Evolutionary conservation across 1,140 invertebrate species (phyloP), one percentile per base, ranked within the genome.

Genomic region (Choristoneura fumiferana): DNA sequence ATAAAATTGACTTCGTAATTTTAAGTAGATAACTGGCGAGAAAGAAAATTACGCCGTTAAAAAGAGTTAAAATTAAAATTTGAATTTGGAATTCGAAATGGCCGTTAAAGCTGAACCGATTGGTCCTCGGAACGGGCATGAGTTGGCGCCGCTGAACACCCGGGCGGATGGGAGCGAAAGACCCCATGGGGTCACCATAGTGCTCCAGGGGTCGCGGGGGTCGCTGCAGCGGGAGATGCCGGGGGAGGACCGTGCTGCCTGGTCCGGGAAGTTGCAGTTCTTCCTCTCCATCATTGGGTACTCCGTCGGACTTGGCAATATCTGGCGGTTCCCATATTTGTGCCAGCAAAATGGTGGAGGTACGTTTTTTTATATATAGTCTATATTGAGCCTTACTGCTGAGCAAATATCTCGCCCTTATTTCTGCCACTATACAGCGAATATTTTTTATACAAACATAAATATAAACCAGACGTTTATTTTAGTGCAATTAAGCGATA

Each of bases 281-380:
- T 95, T 97, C 87, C 92, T 98, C 62, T 96, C 95, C 63, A 96
- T 97, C 82, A 96, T 97, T 52, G 96, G 96, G 0, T 97, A 96
- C 84, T 96, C 95, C 36, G 96, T 98, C 4, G 96, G 96, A 0
- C 91, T 98, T 14, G 97, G 96, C 12, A 98, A 98, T 81, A 97
- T 98, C 40, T 98, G 97, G 97, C 92, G 97, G 72, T 99, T 98
- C 91, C 97, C 97, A 8, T 98, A 98, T 80, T 89, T 98, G 55
- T 97, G 96, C 76, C 97, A 98, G 89, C 95, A 97, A 81, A 98
- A 98, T 88, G 97, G 97, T 43, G 97, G 97, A 88, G 97, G 96
- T 97, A 77, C 93, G 94, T 92, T 59, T 43, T 54, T 57, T 39
- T 22, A 18, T 54, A n/a, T n/a, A n/a, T n/a, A n/a, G n/a, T n/a